These are phyloP conservation scores for Papilio gigon DNA, from an alignment of 2,888 invertebrate species.

Conservation along the genomic window DNA sequence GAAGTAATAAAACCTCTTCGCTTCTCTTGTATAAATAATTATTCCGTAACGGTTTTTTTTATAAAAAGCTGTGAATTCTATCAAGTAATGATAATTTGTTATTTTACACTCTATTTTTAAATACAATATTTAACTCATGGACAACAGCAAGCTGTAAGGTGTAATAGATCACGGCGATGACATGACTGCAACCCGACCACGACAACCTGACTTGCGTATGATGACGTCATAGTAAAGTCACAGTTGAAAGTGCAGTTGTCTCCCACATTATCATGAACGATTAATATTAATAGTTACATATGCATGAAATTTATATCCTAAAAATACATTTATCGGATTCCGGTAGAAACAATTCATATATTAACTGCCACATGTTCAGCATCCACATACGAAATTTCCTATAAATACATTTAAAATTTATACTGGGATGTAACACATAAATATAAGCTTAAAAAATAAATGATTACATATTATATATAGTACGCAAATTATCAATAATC, in stretches of 20 bases:
- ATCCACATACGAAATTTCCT: constrained; percentile 9
- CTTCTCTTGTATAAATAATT: constrained; percentile 19
- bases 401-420: neutral
- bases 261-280: constrained; percentile 26
- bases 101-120: constrained; percentile 30
- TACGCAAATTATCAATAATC: constrained; percentile 56
- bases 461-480: constrained; percentile 53
- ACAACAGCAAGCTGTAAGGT: constrained; percentile 66
- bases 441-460: constrained; percentile 42
- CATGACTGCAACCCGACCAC: neutral
- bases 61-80: constrained; percentile 19
- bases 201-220: neutral
- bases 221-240: neutral
- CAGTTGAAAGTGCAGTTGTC: neutral
- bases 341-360: constrained; percentile 21
- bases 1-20: constrained; percentile 45
- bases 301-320: neutral
- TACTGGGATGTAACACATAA: constrained; percentile 7
- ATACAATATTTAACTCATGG: constrained; percentile 48
- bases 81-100: constrained; percentile 26
- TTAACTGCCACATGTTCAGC: neutral
- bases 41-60: constrained; percentile 40
- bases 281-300: constrained; percentile 21
- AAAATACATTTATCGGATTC: constrained; percentile 19
- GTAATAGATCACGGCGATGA: constrained; percentile 28